Conservation (phyloP, 2,797 vertebrate genomes). For the Channa striata region DNA sequence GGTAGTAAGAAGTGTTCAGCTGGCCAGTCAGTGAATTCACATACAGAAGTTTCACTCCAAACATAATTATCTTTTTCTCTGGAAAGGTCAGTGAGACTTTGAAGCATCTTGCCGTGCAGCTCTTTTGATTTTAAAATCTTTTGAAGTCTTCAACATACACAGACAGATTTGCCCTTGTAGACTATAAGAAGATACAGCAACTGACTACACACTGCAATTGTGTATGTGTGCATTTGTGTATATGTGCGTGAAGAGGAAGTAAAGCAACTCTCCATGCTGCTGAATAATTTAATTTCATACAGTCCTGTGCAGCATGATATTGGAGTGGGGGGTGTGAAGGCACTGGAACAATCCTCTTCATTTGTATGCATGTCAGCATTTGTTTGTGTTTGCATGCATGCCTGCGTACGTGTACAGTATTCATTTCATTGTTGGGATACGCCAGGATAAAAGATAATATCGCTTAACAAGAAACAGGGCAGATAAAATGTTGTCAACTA, state of each 20-base stretch:
- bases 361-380: slow-evolving; percentile 58
- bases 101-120: background rate
- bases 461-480: background rate
- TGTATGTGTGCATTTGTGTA: background rate
- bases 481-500: background rate
- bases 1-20: background rate
- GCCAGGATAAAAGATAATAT: background rate
- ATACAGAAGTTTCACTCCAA: background rate
- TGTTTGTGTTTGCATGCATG: slow-evolving; percentile 40
- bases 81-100: slow-evolving; percentile 8
- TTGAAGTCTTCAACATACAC: slow-evolving; percentile 26
- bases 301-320: slow-evolving; percentile 43
- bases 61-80: background rate
- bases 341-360: slow-evolving; percentile 48
- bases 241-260: background rate
- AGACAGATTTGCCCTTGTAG: slow-evolving; percentile 34
- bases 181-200: background rate
- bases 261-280: slow-evolving; percentile 28
- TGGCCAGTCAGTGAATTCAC: background rate
- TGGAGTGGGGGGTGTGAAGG: slow-evolving; percentile 11
- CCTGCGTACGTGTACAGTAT: slow-evolving; percentile 17
- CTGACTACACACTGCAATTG: background rate
- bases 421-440: slow-evolving; percentile 10
- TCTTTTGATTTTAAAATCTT: slow-evolving; percentile 23
- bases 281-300: slow-evolving; percentile 64